Conservation (phyloP, 2,113 vertebrate genomes). For the Anarrhichthys ocellatus region DNA sequence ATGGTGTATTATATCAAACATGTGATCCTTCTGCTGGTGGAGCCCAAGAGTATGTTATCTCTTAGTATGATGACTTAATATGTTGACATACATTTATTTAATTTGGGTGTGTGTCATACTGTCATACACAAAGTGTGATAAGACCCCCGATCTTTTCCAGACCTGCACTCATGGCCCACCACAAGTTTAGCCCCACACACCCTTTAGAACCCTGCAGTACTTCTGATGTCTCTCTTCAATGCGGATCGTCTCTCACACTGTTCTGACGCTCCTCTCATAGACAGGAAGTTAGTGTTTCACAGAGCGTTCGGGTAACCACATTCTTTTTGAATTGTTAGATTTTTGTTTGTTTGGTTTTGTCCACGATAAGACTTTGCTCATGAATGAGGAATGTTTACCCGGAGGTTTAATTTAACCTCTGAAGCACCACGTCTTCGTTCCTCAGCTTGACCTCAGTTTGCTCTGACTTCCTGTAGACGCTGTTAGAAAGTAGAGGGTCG, state of each 20-base stretch:
- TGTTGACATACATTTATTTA: neutral
- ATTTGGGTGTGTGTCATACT: neutral
- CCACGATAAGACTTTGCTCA: neutral
- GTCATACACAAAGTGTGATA: neutral
- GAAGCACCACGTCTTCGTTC: neutral
- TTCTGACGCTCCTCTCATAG: neutral
- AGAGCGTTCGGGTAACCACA: neutral
- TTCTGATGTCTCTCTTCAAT: neutral
- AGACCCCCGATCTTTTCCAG: neutral
- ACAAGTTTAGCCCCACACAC: neutral
- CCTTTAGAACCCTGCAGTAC: neutral
- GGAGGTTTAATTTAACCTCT: neutral
- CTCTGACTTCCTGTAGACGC: slow-evolving; percentile 59
- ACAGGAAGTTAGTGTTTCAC: neutral
- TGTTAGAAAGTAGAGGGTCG: slow-evolving; percentile 13
- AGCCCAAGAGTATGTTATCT: neutral
- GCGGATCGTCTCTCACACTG: neutral
- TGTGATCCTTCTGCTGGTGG: neutral
- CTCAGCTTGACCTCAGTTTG: neutral
- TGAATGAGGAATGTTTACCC: neutral
- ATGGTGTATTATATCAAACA: neutral
- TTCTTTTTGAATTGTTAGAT: neutral
- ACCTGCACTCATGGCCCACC: neutral
- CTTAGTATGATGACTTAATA: neutral
- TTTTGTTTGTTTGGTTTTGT: neutral